phyloP scores from a whole-genome alignment of 2,797 vertebrate species.

The Hoplostethus mediterraneus region DNA sequence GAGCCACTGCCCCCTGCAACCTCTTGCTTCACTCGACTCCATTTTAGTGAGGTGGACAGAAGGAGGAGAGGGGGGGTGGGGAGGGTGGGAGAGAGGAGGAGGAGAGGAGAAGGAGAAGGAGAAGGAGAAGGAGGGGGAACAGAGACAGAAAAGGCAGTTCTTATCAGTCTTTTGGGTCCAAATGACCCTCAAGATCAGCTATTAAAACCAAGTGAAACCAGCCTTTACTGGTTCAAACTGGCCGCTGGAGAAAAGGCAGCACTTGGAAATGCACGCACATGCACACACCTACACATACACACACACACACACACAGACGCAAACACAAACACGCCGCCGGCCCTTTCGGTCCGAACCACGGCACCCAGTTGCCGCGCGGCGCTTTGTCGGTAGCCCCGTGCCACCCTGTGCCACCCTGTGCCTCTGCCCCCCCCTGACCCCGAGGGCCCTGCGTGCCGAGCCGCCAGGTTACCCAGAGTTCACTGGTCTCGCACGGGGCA shows the following conservation, averaged over 20 bases:
- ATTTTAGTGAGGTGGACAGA: slow-evolving; percentile 48
- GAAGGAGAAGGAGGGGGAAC: slow-evolving; percentile 22
- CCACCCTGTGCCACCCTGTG: slow-evolving; percentile 20
- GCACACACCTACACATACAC: slow-evolving; percentile 12
- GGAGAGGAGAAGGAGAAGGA: slow-evolving; percentile 10
- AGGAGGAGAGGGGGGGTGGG: slow-evolving; percentile 18
- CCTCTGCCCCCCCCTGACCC: slow-evolving; percentile 44
- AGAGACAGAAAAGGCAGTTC: slow-evolving; percentile 46
- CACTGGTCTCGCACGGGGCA: slow-evolving; percentile 64
- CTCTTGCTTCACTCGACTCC: slow-evolving; percentile 70
- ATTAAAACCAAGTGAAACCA: slow-evolving; percentile 51
- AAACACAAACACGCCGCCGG: slow-evolving; percentile 31
- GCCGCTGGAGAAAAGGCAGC: slow-evolving; percentile 43
- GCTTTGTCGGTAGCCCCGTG: slow-evolving; percentile 18
- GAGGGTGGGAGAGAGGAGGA: too few relatives aligned
- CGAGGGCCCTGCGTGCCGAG: slow-evolving; percentile 51
- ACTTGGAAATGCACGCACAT: slow-evolving; percentile 23
- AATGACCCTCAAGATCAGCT: slow-evolving; percentile 58
- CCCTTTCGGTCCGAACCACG: slow-evolving; percentile 27
- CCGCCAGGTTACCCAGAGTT: slow-evolving; percentile 74
- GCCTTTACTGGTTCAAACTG: slow-evolving; percentile 61
- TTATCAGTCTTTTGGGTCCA: slow-evolving; percentile 60
- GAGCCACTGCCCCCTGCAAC: slow-evolving; percentile 69
- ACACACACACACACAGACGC: slow-evolving; percentile 37
- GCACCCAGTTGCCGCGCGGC: slow-evolving; percentile 39